Percentiles rank a stretch among this genome's conserved stretches.
These are phyloP conservation scores for Pterophyllum scalare DNA, from an alignment of 2,113 vertebrate genomes.

Conservation along the genomic window DNA sequence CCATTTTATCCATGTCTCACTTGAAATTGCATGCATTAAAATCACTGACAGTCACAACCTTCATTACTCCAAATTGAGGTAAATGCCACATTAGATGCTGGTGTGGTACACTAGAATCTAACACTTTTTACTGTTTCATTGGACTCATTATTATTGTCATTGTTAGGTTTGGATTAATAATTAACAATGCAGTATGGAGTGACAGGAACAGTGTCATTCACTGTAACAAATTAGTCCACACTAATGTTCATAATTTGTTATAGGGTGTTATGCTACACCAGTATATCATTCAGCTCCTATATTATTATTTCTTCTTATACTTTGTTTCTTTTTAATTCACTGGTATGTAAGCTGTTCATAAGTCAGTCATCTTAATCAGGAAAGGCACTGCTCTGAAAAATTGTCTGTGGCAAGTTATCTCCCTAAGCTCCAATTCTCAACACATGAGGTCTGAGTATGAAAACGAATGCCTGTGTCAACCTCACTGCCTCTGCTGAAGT, in stretches of 20 bases:
- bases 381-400: constrained; percentile 32
- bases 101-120: not conserved
- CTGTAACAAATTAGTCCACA: constrained; percentile 10
- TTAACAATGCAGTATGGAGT: constrained; percentile 6
- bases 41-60: not conserved
- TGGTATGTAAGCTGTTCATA: constrained; percentile 5
- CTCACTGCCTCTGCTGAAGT: constrained; percentile 25
- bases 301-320: constrained; percentile 16
- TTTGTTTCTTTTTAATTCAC: constrained; percentile 9
- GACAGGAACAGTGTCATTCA: constrained; percentile 21
- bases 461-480: constrained; percentile 27
- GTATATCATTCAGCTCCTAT: constrained; percentile 12
- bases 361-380: constrained; percentile 37
- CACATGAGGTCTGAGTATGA: constrained; percentile 6
- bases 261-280: not conserved
- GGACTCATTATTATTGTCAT: not conserved
- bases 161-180: constrained; percentile 12
- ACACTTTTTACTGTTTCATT: not conserved
- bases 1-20: constrained; percentile 35
- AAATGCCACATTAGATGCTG: not conserved
- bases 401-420: constrained; percentile 47
- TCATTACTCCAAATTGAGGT: not conserved
- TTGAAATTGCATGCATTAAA: constrained; percentile 8
- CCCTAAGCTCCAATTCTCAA: constrained; percentile 42
- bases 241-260: constrained; percentile 9